phyloP scores from a whole-genome alignment of 2,888 invertebrate species.

The Lasius platythorax region DNA sequence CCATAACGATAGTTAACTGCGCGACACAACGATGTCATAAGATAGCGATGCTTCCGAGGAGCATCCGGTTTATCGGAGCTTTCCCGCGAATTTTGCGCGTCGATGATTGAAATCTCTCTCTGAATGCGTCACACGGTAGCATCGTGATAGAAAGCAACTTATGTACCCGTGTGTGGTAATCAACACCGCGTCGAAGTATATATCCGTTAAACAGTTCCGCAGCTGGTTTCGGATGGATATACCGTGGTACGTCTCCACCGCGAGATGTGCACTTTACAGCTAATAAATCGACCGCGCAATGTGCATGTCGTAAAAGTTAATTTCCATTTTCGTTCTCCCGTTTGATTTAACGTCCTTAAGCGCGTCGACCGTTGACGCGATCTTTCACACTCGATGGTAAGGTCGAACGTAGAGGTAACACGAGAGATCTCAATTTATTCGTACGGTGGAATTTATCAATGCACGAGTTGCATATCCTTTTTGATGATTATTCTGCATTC shows the following conservation, averaged over 20 bases:
- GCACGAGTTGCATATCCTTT: background rate
- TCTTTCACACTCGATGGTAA: background rate
- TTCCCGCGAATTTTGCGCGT: slow-evolving; percentile 24
- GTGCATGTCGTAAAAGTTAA: background rate
- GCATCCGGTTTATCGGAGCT: background rate
- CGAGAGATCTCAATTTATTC: background rate
- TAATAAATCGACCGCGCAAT: slow-evolving; percentile 42
- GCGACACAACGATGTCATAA: background rate
- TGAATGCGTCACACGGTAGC: slow-evolving; percentile 16
- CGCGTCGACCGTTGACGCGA: background rate
- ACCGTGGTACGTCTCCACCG: background rate
- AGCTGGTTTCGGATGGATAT: slow-evolving; percentile 4
- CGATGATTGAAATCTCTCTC: slow-evolving; percentile 33
- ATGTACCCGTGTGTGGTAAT: slow-evolving; percentile 20
- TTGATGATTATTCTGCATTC: background rate
- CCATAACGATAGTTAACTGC: background rate
- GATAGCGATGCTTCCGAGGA: slow-evolving; percentile 1
- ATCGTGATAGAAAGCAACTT: background rate
- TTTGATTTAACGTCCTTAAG: slow-evolving; percentile 24
- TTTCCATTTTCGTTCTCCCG: background rate
- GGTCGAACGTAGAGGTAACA: background rate
- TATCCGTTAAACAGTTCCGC: slow-evolving; percentile 6
- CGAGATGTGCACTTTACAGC: slow-evolving; percentile 29
- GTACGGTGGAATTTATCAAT: background rate
- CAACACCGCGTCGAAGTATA: slow-evolving; percentile 17